Evolutionary conservation across 2,113 vertebrate genomes (phyloP).

Genomic region (Periophthalmodon schlosseri): DNA sequence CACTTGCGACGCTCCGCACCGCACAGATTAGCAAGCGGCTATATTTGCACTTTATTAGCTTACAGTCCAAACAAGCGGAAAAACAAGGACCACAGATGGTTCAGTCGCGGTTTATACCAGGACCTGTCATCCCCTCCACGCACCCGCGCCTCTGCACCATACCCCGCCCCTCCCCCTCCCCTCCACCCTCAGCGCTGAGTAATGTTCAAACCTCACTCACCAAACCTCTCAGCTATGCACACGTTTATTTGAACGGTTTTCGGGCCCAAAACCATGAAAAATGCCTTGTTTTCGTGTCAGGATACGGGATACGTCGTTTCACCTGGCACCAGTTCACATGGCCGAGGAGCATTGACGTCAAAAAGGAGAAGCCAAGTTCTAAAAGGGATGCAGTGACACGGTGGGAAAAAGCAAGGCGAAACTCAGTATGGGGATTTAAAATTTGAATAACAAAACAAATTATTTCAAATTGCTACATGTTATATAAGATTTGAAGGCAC

Average conservation of each 20-base stretch:
- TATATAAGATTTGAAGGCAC: too few species aligned
- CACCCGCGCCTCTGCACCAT: slow-evolving; percentile 12
- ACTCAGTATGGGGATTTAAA: background rate
- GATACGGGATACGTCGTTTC: background rate
- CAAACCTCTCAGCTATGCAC: slow-evolving; percentile 2
- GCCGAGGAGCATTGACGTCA: slow-evolving; percentile 15
- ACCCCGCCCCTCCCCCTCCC: slow-evolving; percentile 11
- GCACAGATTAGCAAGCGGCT: background rate
- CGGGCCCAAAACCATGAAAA: background rate
- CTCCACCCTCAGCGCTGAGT: slow-evolving; percentile 24
- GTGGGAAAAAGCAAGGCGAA: background rate
- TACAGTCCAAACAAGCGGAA: background rate
- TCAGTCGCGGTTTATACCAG: background rate
- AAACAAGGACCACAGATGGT: background rate
- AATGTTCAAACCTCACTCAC: slow-evolving; percentile 8
- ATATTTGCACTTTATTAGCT: background rate
- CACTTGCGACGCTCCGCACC: background rate
- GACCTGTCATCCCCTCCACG: background rate
- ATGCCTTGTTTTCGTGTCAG: background rate
- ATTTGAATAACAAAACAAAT: background rate
- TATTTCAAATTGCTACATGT: background rate
- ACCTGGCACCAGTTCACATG: background rate
- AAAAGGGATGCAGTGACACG: background rate
- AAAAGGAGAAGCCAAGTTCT: background rate
- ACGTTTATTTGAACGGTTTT: slow-evolving; percentile 6